Percentiles rank a stretch among this genome's conserved stretches.
Conservation (phyloP, 2,888 invertebrate genomes). For the Tholera decimalis region DNA sequence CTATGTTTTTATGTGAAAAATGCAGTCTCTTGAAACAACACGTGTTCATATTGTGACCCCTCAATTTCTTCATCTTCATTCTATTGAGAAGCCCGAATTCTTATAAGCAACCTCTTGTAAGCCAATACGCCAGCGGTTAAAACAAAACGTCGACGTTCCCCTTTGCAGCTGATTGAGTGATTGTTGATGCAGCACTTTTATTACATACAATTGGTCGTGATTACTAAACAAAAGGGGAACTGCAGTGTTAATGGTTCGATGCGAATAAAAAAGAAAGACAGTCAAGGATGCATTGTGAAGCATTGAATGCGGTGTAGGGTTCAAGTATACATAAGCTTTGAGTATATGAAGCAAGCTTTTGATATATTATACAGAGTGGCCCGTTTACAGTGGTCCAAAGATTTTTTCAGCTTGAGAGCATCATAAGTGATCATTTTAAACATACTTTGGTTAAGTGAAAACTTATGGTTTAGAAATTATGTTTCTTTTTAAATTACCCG, state of each 20-base stretch:
- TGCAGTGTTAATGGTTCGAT: constrained; percentile 64
- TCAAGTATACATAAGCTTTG: constrained; percentile 7
- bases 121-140: constrained; percentile 63
- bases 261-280: constrained; percentile 55
- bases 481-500: no score
- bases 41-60: constrained; percentile 34
- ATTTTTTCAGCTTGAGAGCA: no score
- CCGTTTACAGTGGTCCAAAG: no score
- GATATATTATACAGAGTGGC: no score
- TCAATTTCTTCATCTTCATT: constrained; percentile 30
- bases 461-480: no score
- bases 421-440: no score
- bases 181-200: constrained; percentile 79
- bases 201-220: constrained; percentile 85
- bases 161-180: constrained; percentile 74
- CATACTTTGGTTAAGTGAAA: no score
- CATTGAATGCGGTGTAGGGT: constrained; percentile 21
- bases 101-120: constrained; percentile 63
- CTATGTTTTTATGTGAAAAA: neutral
- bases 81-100: constrained; percentile 50
- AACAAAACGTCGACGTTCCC: constrained; percentile 70
- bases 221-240: constrained; percentile 72
- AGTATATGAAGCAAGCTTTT: constrained; percentile 1
- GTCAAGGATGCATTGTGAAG: constrained; percentile 33
- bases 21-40: constrained; percentile 2